Evolutionary conservation across 2,888 invertebrate genomes (phyloP), one percentile per base, ranked within the genome.

Genomic region (Thera britannica): DNA sequence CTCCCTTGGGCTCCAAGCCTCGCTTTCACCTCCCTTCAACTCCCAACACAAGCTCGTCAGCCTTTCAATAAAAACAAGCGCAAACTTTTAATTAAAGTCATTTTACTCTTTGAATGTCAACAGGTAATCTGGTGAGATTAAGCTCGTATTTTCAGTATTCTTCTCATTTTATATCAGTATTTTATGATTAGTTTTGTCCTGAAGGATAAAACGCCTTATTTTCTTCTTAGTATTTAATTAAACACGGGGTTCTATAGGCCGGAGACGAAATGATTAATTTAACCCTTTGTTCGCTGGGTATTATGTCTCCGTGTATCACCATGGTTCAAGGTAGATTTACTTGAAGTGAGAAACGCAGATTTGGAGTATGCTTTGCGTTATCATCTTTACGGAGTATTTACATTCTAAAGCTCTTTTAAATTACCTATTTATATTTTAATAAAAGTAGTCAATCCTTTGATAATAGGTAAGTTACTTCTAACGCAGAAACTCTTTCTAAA

Each of bases 221-320:
- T 68, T 58, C 61, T 68, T 62, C 46, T 38, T 61, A 58, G 67
- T 65, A 65, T 67, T 75, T 77, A 78, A 78, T 77, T 73, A 78
- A 75, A 75, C 72, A 74, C 70, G 49, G 62, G 72, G 71, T 49
- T 76, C 74, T 75, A 74, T 71, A 72, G 66, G 71, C 72, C 71
- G 70, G 71, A 54, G 58, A 54, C 58, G 51, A 55, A 55, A 58
- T 58, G 71, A 73, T 76, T 73, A 75, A 77, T 75, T 76, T 71
- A 75, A 65, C 74, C 74, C 75, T 78, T 77, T 77, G 76, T 79
- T 71, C 68, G 61, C 36, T 62, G 62, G 57, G 62, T 56, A 56
- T 51, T 49, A 51, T 58, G 69, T 64, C 71, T 62, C 66, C 38
- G 54, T 64, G 66, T 48, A 55, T 65, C 55, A 58, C 23, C 62